Base-by-base conservation (phyloP, 92 coral and sea anemone genomes). In the Palythoa caribaeorum region DNA sequence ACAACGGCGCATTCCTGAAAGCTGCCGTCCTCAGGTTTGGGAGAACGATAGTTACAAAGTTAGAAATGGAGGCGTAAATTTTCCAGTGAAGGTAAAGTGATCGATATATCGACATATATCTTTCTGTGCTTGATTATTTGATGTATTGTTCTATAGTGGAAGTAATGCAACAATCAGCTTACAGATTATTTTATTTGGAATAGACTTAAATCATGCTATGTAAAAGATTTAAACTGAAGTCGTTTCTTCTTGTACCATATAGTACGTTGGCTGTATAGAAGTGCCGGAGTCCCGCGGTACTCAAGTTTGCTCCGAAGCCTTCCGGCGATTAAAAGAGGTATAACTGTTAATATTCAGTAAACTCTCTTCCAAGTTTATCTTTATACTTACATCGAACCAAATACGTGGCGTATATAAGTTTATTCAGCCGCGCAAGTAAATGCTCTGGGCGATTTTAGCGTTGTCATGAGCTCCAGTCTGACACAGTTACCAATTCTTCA, bases 41-140 rank as follows among this genome's bases (percentile, higher is more conserved):
- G 99, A 96, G 80, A 96, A 96, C 89, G 99, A 96, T 87, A 94
- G 98, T 87, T 96, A 96, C 73, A 96, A 96, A 96, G 99, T 96
- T 39, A 95, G 98, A 35, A 93, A 96, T 90, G 99, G 99, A 93
- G 99, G 99, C 87, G 95, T 96, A 14, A 96, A 95, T 93, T 96
- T 96, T 78, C 98, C 99, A 65, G 99, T 96, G 65, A 96, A 95
- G 99, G 99, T 96, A 79, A 51, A 83, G 52, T 14, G 37, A 68
- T 79, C 36, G 70, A 20, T 19, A 21, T 8, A 44, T 17, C 35
- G 36, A 53, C 2, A 11, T 73, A 20, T 39, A 20, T 70, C 44
- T 70, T 80, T 40, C 77, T 71, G 60, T 28, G 38, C 19, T 77
- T 60, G 37, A 44, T 76, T 69, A n/a, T 40, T 48, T 75, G 35